These are phyloP conservation scores for Pyrrhosoma nymphula DNA, from an alignment of 2,888 invertebrate genomes.

Conservation along the genomic window DNA sequence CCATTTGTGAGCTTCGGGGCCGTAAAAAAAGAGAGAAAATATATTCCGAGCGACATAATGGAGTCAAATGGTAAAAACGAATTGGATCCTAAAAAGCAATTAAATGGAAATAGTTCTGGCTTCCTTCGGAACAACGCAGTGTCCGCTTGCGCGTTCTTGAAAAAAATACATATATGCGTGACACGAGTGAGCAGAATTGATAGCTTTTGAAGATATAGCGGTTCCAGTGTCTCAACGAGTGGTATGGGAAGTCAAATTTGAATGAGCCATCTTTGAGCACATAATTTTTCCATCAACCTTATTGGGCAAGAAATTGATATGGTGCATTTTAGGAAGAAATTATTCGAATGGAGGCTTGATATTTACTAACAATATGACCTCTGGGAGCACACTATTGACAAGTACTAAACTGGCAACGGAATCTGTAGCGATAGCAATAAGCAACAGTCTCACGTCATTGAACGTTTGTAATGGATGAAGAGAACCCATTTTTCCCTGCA, in stretches of 20 bases:
- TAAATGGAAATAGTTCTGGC: constrained; percentile 8
- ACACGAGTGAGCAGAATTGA: neutral
- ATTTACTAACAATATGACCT: neutral
- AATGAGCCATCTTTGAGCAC: neutral
- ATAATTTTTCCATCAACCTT: neutral
- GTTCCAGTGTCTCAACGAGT: neutral
- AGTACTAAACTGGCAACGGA: too few species aligned
- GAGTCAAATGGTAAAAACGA: constrained; percentile 51
- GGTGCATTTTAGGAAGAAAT: neutral
- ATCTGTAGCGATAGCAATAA: too few species aligned
- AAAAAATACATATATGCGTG: neutral
- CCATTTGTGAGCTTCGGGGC: constrained; percentile 4
- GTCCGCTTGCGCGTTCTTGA: neutral
- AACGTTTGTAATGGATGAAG: too few species aligned
- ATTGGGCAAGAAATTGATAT: neutral
- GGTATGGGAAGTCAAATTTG: neutral
- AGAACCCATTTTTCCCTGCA: too few species aligned
- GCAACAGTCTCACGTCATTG: too few species aligned
- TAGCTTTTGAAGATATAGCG: neutral
- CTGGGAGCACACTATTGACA: too few species aligned
- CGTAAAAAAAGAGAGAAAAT: neutral
- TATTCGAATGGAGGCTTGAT: neutral
- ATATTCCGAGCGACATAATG: constrained; percentile 57
- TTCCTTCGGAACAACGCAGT: neutral
- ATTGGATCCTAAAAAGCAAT: constrained; percentile 28